These are phyloP conservation scores for Drosophila bifasciata DNA, from an alignment of 1,140 invertebrate genomes.

Conservation along the genomic window DNA sequence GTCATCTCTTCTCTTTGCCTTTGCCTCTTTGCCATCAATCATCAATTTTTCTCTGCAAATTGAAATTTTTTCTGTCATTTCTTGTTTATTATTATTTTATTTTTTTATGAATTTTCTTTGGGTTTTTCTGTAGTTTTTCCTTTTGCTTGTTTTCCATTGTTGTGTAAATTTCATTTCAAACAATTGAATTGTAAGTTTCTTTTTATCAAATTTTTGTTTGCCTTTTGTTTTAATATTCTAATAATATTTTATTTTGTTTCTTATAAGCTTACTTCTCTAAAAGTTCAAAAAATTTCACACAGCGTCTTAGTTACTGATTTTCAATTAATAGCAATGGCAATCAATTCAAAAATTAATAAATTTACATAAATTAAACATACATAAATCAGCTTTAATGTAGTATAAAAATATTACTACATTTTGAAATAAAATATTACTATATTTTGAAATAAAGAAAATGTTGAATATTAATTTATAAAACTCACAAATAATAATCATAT, in stretches of 20 bases:
- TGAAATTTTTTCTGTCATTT: constrained; percentile 1
- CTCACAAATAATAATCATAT: neutral
- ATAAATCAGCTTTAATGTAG: no score
- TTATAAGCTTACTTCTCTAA: neutral
- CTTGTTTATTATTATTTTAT: no score
- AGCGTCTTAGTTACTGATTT: neutral
- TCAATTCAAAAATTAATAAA: no score
- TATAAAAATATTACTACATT: no score
- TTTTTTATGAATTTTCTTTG: neutral
- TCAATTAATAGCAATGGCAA: no score
- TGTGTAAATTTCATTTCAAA: constrained; percentile 6
- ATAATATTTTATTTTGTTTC: neutral
- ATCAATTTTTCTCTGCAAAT: constrained; percentile 8
- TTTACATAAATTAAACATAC: no score
- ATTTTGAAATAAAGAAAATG: no score
- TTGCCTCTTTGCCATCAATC: constrained; percentile 2
- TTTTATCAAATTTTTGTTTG: constrained; percentile 14
- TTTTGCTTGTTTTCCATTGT: neutral
- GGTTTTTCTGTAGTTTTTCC: no score
- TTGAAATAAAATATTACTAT: no score
- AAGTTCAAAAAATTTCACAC: constrained; percentile 15
- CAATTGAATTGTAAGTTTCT: constrained; percentile 36
- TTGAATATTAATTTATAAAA: no score
- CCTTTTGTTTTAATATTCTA: neutral
- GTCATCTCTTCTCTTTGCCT: neutral